Percentiles rank a stretch among this genome's conserved stretches.
phyloP scores from a whole-genome alignment of 23 tunicate species.

The Botrylloides violaceus region DNA sequence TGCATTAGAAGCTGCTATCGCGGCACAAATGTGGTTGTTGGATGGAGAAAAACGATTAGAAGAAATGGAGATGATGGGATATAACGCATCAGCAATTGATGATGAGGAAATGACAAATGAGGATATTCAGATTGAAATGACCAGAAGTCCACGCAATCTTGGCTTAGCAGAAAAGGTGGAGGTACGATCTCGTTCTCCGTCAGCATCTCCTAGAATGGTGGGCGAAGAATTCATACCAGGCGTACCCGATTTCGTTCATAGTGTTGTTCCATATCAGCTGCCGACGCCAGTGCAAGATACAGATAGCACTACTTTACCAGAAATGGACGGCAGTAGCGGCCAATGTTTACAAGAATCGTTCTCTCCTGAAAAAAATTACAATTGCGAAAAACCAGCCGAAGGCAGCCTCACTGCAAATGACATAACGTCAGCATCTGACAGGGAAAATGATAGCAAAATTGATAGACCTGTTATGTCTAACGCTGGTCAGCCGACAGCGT shows the following conservation, averaged over 20 bases:
- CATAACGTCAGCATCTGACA: not conserved
- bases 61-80: constrained; percentile 18
- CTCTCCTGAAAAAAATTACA: not conserved
- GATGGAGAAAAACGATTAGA: constrained; percentile 17
- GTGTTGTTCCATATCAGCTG: constrained; percentile 34
- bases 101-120: not conserved
- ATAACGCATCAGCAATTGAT: not conserved
- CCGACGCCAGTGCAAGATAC: not conserved
- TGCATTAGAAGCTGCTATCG: constrained; percentile 50
- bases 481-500: not conserved
- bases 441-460: not conserved
- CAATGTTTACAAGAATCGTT: constrained; percentile 4
- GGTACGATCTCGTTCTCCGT: constrained; percentile 11
- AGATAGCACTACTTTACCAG: constrained; percentile 6
- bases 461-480: not conserved
- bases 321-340: not conserved
- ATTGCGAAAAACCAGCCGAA: not conserved
- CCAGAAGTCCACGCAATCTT: not conserved
- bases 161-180: not conserved
- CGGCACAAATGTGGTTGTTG: constrained; percentile 30
- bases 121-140: not conserved
- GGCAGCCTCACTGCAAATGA: not conserved
- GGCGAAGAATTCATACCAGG: constrained; percentile 16
- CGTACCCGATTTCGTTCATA: constrained; percentile 36
- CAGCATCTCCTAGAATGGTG: constrained; percentile 11